Conservation (phyloP, 2,113 vertebrate genomes). For the Toxotes chatareus region DNA sequence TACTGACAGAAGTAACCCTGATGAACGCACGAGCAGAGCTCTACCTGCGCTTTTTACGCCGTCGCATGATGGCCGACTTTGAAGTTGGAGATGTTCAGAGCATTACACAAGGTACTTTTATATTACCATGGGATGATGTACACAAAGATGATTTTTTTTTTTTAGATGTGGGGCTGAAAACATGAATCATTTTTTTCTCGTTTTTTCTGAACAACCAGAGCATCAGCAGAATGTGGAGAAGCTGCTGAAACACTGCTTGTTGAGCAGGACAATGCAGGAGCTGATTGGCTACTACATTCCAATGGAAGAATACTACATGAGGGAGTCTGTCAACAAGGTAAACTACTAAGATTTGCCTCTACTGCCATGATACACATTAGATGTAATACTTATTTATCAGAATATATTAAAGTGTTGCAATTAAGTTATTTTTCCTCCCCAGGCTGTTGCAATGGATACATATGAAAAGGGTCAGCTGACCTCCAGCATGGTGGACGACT, state of each 20-base stretch:
- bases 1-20: constrained; percentile 95
- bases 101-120: constrained; percentile 89
- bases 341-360: background rate
- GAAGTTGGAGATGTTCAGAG: constrained; percentile 95
- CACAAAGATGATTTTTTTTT: background rate
- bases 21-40: constrained; percentile 97
- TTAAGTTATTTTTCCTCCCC: background rate
- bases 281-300: constrained; percentile 97
- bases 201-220: constrained; percentile 78
- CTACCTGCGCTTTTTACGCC: constrained; percentile 95
- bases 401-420: background rate
- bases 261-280: constrained; percentile 96
- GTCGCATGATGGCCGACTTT: constrained; percentile 92
- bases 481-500: constrained; percentile 99
- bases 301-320: constrained; percentile 99
- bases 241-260: constrained; percentile 92
- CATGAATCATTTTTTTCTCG: background rate
- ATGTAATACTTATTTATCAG: background rate
- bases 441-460: constrained; percentile 96
- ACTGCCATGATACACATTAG: background rate
- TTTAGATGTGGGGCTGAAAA: background rate
- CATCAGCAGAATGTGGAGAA: constrained; percentile 94
- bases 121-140: background rate
- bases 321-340: constrained; percentile 98
- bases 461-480: constrained; percentile 95